Evolutionary conservation across 2,113 vertebrate species (phyloP).

Genomic region (Ovibos moschatus): DNA sequence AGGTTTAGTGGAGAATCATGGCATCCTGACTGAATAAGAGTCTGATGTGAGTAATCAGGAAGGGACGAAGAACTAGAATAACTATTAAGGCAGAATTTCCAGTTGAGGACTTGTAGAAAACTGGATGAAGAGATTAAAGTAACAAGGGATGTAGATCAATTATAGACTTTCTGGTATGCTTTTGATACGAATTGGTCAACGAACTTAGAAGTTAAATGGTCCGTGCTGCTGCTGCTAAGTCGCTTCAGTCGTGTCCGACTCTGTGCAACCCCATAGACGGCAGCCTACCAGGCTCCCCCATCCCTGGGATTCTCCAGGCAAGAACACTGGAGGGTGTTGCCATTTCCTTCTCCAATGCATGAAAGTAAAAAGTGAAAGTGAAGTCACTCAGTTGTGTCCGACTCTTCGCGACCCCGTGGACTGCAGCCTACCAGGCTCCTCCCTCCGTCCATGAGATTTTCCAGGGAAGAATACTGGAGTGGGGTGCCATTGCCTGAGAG

Average conservation of each 20-base stretch:
- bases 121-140: background rate
- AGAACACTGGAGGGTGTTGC: too few species aligned
- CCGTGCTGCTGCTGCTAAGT: background rate
- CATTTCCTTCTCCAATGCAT: too few species aligned
- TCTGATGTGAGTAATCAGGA: background rate
- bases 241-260: too few species aligned
- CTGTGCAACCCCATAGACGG: too few species aligned
- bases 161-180: background rate
- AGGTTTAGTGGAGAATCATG: background rate
- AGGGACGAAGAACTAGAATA: background rate
- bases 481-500: constrained; percentile 32
- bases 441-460: too few species aligned
- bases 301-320: too few species aligned
- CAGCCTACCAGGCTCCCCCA: too few species aligned
- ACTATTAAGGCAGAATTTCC: background rate
- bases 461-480: too few species aligned
- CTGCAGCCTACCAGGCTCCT: too few species aligned
- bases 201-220: background rate
- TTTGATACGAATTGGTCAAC: background rate
- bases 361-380: too few species aligned
- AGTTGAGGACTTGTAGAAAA: background rate
- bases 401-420: too few species aligned
- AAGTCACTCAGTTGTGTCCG: too few species aligned
- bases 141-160: background rate
- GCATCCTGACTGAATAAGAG: background rate